phyloP scores from a whole-genome alignment of 2,888 invertebrate species.

The Yponomeuta malinellus region DNA sequence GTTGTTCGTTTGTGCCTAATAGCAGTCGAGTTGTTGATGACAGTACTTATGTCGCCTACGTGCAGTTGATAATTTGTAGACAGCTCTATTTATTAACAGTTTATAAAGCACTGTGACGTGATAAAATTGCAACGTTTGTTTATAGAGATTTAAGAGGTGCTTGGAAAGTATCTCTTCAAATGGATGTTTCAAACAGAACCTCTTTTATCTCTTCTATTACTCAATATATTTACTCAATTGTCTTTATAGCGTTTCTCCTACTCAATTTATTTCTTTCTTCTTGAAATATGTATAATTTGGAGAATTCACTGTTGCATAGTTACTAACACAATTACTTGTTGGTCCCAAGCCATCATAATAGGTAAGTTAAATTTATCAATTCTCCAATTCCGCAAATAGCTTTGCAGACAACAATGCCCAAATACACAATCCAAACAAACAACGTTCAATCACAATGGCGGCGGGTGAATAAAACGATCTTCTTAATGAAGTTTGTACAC shows the following conservation, averaged over 20 bases:
- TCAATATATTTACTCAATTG: too few relatives aligned
- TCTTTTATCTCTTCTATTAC: too few relatives aligned
- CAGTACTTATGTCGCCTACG: conserved; percentile 46
- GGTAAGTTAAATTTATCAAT: background rate
- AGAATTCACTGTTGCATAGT: too few relatives aligned
- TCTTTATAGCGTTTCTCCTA: too few relatives aligned
- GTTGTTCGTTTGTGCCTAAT: background rate
- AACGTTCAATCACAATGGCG: background rate
- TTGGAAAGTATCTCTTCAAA: background rate
- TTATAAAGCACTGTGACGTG: conserved; percentile 8
- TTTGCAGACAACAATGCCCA: background rate
- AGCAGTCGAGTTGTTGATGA: conserved; percentile 32
- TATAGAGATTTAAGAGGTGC: background rate
- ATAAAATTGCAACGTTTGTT: conserved; percentile 7
- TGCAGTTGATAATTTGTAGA: conserved; percentile 42
- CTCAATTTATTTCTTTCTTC: too few relatives aligned
- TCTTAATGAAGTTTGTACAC: conserved; percentile 32
- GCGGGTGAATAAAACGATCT: conserved; percentile 14
- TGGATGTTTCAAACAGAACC: background rate
- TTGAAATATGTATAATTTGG: too few relatives aligned
- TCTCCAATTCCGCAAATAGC: background rate
- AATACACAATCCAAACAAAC: background rate
- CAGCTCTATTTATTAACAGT: conserved; percentile 46
- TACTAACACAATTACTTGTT: background rate
- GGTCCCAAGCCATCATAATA: background rate